Evolutionary conservation across 2,113 vertebrate species (phyloP), one percentile per base, ranked within the genome.

Genomic region (Lycaon pictus): DNA sequence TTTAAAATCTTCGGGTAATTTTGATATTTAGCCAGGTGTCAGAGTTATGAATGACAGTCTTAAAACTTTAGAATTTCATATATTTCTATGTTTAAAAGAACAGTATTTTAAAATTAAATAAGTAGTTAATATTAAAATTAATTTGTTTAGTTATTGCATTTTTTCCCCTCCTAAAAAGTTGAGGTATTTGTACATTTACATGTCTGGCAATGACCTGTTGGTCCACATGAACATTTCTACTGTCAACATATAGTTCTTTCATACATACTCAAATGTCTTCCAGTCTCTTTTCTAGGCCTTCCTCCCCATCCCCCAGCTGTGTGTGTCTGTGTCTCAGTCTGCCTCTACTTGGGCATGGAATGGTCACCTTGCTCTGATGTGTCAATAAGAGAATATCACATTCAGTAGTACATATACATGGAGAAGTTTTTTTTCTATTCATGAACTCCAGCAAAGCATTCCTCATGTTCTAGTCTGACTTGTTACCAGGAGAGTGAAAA

Each of bases 71-170:
- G 16, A 17, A 58, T 62, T 93, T 74, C 16, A 9, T 43, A 1
- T 82, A 67, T 79, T 77, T 82, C 56, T 77, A 0, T 92, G 20
- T 86, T 55, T 92, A 71, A 84, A 62, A 87, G 37, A 85, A 43
- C 67, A 29, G 25, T 67, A 63, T 12, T 79, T 63, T 81, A 53
- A 62, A 37, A 56, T 90, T 76, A 83, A 55, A 65, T 27, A 86
- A 81, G 55, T 90, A 85, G 56, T 84, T 83, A 88, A 62, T 80
- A 10, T 55, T 85, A 81, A 80, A 87, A 87, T 91, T 86, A 55
- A 51, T 86, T 72, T 80, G 53, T 71, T 83, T 69, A 72, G 48
- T 65, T 23, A 63, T 48, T 91, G 79, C 15, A 83, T 82, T 23
- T n/a, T 84, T 58, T 63, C 17, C 11, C 3, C 71, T 80, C 51